Percentiles rank a stretch among this genome's conserved stretches.
Evolutionary conservation across 2,113 vertebrate genomes (phyloP).

Genomic region (Calcarius ornatus): DNA sequence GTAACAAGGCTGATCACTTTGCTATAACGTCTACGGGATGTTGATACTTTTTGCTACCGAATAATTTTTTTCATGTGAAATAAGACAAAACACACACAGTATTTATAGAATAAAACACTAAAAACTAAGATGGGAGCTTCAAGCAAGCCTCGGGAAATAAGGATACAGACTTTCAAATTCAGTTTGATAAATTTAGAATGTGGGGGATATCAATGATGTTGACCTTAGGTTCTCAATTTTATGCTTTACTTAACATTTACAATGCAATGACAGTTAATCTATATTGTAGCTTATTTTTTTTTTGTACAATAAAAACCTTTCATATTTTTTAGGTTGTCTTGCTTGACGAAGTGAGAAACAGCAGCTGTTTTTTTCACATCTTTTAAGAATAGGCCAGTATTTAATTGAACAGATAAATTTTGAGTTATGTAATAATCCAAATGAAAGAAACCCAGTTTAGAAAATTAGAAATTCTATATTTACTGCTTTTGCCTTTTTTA

Average conservation of each 20-base stretch:
- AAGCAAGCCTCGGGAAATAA: background rate
- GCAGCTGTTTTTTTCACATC: background rate
- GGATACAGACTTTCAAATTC: background rate
- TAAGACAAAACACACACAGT: background rate
- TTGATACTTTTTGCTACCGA: background rate
- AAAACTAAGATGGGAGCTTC: background rate
- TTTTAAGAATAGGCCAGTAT: background rate
- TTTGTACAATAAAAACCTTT: background rate
- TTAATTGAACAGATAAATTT: background rate
- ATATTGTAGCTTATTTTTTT: background rate
- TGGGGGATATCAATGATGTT: background rate
- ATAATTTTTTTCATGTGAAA: background rate
- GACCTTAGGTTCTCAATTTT: background rate
- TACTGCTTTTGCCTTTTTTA: background rate
- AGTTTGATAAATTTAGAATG: background rate
- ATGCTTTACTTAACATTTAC: constrained; percentile 16
- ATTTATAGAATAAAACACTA: background rate
- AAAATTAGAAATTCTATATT: background rate
- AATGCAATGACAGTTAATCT: background rate
- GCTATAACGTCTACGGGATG: background rate
- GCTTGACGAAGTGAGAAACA: background rate
- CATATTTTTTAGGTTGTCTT: background rate
- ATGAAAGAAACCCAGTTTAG: background rate
- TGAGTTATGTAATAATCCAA: background rate
- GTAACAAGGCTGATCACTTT: background rate